Evolutionary conservation across 2,797 vertebrate species (phyloP).

Genomic region (Masticophis lateralis): DNA sequence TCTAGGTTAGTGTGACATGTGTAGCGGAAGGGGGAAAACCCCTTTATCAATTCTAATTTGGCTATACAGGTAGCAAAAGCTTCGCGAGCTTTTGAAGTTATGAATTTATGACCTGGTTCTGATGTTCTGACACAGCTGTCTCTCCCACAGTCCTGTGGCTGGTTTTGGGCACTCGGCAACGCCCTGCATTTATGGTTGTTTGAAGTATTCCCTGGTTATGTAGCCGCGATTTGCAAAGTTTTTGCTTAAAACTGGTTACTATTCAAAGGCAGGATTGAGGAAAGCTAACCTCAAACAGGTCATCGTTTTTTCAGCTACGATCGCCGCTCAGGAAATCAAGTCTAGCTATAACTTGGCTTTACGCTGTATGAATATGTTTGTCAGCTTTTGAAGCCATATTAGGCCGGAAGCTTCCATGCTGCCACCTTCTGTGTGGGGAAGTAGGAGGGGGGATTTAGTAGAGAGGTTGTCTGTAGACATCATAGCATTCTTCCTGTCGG

Average conservation of each 20-base stretch:
- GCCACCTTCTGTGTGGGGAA: too few species aligned
- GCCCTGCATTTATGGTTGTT: background rate
- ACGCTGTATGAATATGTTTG: background rate
- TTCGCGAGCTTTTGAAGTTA: background rate
- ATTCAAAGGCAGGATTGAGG: background rate
- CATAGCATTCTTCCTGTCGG: too few species aligned
- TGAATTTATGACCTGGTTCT: background rate
- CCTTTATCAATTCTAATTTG: background rate
- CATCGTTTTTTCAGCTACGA: background rate
- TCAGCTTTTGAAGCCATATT: too few species aligned
- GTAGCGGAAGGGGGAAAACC: too few species aligned
- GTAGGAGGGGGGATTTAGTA: too few species aligned
- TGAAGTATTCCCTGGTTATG: background rate
- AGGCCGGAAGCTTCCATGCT: too few species aligned
- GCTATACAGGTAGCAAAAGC: background rate
- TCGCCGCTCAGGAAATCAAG: background rate
- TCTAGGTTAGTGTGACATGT: background rate
- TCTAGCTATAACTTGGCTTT: background rate
- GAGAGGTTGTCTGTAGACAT: too few species aligned
- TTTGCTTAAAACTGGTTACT: background rate
- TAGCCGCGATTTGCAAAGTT: background rate
- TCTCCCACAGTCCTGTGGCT: background rate
- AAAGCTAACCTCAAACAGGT: background rate
- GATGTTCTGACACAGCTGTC: background rate
- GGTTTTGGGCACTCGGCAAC: background rate